Evolutionary conservation across 2,797 vertebrate species (phyloP).

Genomic region (Limosa lapponica): DNA sequence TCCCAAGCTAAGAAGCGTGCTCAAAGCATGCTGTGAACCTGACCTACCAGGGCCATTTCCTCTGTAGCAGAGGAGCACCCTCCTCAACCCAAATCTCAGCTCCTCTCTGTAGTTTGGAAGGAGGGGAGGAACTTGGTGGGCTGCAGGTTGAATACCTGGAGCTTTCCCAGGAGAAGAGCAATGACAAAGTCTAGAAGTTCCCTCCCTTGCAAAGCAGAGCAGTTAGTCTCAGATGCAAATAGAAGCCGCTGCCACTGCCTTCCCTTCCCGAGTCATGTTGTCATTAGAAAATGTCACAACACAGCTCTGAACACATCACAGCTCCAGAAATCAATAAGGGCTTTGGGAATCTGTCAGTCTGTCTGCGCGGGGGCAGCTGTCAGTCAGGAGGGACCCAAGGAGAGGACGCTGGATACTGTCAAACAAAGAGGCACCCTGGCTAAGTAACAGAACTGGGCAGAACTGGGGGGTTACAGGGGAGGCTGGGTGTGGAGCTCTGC

Average conservation of each 20-base stretch:
- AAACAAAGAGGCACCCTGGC: background rate
- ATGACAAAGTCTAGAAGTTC: background rate
- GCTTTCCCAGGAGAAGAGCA: background rate
- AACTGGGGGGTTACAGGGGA: background rate
- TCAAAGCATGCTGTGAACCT: background rate
- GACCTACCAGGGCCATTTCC: background rate
- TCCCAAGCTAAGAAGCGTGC: background rate
- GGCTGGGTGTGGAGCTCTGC: background rate
- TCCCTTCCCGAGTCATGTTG: background rate
- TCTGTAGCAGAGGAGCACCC: background rate
- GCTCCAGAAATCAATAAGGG: background rate
- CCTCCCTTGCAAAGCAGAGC: background rate
- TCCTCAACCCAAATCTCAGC: background rate
- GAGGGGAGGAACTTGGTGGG: background rate
- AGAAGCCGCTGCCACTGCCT: background rate
- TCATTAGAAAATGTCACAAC: background rate
- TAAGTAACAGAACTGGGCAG: background rate
- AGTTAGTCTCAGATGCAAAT: background rate
- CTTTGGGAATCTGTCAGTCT: background rate
- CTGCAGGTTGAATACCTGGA: background rate
- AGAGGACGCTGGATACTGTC: background rate
- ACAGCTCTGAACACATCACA: background rate
- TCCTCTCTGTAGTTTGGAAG: background rate
- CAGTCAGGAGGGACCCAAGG: background rate
- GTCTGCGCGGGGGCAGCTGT: background rate